These are phyloP conservation scores for Odobenus rosmarus DNA, from an alignment of 2,113 vertebrate genomes.

Conservation along the genomic window DNA sequence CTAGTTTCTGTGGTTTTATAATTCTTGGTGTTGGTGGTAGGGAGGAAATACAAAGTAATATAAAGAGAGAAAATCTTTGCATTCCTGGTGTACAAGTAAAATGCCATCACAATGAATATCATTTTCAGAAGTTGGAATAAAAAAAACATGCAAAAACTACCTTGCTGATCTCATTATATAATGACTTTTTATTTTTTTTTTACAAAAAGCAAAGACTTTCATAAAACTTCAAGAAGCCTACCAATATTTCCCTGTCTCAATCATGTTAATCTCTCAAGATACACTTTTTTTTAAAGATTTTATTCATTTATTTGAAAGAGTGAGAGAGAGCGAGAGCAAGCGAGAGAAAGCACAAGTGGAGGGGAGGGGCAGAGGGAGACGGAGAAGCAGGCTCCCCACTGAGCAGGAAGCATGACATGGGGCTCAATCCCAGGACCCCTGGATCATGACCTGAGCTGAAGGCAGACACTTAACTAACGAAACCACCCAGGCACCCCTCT, in stretches of 20 bases:
- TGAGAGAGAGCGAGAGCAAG: not conserved
- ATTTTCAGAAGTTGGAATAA: not conserved
- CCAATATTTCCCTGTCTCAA: not conserved
- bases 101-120: not conserved
- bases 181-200: not conserved
- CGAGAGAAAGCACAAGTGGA: not conserved
- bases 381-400: not conserved
- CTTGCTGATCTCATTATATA: not conserved
- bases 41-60: constrained; percentile 37
- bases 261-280: not conserved
- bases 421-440: not conserved
- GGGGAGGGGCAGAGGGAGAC: too few relatives aligned
- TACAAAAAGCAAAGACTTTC: not conserved
- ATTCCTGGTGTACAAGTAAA: constrained; percentile 9
- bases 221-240: not conserved
- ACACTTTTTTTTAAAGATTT: not conserved
- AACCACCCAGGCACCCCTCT: not conserved
- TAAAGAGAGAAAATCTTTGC: not conserved
- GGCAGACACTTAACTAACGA: not conserved
- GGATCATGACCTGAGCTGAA: not conserved
- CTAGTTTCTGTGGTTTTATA: constrained; percentile 28
- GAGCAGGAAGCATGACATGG: not conserved
- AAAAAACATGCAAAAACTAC: not conserved
- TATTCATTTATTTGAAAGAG: not conserved
- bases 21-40: not conserved